Evolutionary conservation across 2,113 vertebrate species (phyloP), one percentile per base, ranked within the genome.

Genomic region (Lota lota): DNA sequence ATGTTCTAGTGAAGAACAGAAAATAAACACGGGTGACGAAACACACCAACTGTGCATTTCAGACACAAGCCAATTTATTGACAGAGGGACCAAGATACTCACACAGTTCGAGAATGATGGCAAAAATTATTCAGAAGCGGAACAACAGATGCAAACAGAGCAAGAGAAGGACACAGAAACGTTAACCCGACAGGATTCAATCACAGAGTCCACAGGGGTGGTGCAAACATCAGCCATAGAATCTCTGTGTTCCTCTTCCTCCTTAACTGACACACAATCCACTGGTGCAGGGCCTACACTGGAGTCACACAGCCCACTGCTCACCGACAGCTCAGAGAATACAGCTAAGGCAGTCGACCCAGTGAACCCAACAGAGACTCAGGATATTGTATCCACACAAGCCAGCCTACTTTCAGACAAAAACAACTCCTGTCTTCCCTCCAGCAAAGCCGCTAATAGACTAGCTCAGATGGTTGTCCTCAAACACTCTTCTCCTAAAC

Each of bases 391-490:
- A 79, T 72, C 76, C 54, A 68, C 84, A 83, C 80, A 83, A 63
- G 68, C 84, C 58, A 64, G 83, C 84, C 74, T 87, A 72, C 77
- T 87, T 73, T 76, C 80, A 62, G 87, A 88, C 81, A 83, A 78
- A 66, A 89, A 90, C 66, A 90, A 83, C 84, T 86, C 87, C 50
- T 82, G 85, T 50, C 65, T 86, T 58, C 75, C 87, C 18, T 70
- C 83, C 5, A 80, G 72, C 67, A 92, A 93, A 75, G 78, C 87
- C 78, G 89, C 83, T 64, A 91, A 85, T 4, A 88, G 91, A 78
- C 85, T 87, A 10, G 87, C 89, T 73, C 87, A 90, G 74, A 93
- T 92, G 91, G 91, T 92, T 73, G 87, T 92, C 75, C 91, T 93
- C 66, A 92, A 92, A 77, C 90, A 91, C 76, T 88, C 88, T 2